Evolutionary conservation across 1,140 invertebrate genomes (phyloP).

Genomic region (Drosophila mojavensis): DNA sequence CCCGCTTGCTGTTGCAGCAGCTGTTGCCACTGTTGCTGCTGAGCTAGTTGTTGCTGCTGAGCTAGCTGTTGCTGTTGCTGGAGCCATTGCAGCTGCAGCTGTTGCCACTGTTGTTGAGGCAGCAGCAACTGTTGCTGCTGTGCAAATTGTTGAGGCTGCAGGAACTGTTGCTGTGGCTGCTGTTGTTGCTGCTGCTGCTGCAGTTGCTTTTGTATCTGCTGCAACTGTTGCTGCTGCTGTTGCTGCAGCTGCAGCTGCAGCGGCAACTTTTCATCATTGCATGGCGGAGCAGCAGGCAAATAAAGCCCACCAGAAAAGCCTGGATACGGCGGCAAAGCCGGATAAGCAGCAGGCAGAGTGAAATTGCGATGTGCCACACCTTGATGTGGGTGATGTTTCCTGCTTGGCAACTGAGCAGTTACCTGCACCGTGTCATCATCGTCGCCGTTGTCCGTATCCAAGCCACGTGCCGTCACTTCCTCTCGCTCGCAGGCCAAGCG

Average conservation of each 20-base stretch:
- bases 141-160: not conserved
- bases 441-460: constrained; percentile 28
- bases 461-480: constrained; percentile 55
- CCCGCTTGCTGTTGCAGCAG: constrained; percentile 15
- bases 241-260: not conserved
- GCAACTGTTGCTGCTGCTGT: constrained; percentile 2
- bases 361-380: constrained; percentile 35
- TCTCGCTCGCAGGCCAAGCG: constrained; percentile 83
- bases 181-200: not conserved
- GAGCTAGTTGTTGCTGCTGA: not conserved
- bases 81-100: constrained; percentile 4
- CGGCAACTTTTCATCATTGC: not conserved
- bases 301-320: constrained; percentile 11
- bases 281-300: constrained; percentile 5
- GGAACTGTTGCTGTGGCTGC: too few species aligned
- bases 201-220: constrained; percentile 1
- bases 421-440: constrained; percentile 63
- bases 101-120: not conserved
- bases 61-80: constrained; percentile 28
- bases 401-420: constrained; percentile 52
- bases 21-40: constrained; percentile 22
- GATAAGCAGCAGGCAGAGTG: constrained; percentile 25
- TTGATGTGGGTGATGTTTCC: constrained; percentile 52
- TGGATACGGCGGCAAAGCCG: constrained; percentile 21
- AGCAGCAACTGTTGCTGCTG: not conserved